phyloP scores from a whole-genome alignment of 2,113 vertebrate species.

The Oncorhynchus nerka region DNA sequence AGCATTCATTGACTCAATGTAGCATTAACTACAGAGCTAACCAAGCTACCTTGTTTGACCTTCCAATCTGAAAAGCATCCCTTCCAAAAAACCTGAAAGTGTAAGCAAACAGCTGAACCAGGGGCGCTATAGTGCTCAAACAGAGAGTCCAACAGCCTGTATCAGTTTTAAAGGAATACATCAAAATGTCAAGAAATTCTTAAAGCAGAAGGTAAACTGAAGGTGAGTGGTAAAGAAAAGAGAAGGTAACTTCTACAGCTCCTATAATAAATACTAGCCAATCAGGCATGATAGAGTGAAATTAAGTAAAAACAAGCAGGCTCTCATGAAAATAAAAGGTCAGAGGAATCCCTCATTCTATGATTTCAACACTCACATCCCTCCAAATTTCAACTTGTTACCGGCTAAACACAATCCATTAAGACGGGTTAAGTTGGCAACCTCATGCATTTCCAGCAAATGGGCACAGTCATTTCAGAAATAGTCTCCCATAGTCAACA shows the following conservation, averaged over 20 bases:
- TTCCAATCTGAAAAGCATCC: slow-evolving; percentile 15
- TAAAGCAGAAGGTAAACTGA: slow-evolving; percentile 33
- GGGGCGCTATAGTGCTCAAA: slow-evolving; percentile 30
- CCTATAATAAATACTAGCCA: slow-evolving; percentile 54
- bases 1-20: slow-evolving; percentile 7
- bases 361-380: background rate
- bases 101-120: slow-evolving; percentile 40
- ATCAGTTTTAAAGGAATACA: slow-evolving; percentile 35
- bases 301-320: slow-evolving; percentile 37
- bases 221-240: slow-evolving; percentile 16
- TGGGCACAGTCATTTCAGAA: background rate
- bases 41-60: background rate
- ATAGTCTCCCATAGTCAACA: background rate
- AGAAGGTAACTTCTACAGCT: slow-evolving; percentile 46
- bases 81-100: slow-evolving; percentile 35
- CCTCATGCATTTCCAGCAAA: slow-evolving; percentile 13
- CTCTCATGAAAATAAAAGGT: slow-evolving; percentile 29
- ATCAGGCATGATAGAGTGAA: slow-evolving; percentile 40
- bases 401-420: slow-evolving; percentile 8
- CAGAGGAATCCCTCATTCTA: too few relatives aligned
- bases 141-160: slow-evolving; percentile 20
- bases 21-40: slow-evolving; percentile 35
- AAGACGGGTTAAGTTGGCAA: slow-evolving; percentile 2
- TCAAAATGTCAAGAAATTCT: slow-evolving; percentile 32
- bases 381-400: background rate